Evolutionary conservation across 2,113 vertebrate genomes (phyloP).

Genomic region (Toxotes jaculatrix): DNA sequence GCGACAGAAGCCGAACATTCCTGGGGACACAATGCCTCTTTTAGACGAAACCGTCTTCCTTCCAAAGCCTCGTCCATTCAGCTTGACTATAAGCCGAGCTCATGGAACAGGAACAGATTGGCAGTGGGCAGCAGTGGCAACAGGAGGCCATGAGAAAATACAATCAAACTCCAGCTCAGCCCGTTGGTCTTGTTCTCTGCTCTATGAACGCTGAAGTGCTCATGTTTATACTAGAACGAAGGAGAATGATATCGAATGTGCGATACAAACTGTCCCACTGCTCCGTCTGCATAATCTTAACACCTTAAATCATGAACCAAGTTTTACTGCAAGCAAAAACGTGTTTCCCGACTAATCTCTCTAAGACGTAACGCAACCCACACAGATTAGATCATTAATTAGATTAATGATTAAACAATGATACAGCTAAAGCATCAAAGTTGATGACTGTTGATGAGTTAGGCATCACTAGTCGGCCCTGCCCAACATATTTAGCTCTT

Average conservation of each 20-base stretch:
- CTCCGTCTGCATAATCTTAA: background rate
- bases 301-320: background rate
- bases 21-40: constrained; percentile 52
- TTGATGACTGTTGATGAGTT: background rate
- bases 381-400: background rate
- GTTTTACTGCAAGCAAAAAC: background rate
- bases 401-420: background rate
- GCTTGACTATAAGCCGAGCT: constrained; percentile 9
- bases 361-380: background rate
- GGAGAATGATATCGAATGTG: background rate
- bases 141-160: constrained; percentile 31
- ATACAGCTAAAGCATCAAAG: background rate
- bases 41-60: constrained; percentile 6
- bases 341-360: background rate
- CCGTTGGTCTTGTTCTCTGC: background rate
- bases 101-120: constrained; percentile 30
- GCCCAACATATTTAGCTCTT: background rate
- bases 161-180: constrained; percentile 10
- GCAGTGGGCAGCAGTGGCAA: constrained; percentile 43
- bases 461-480: background rate
- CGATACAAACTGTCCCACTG: background rate
- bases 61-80: constrained; percentile 41
- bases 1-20: constrained; percentile 44
- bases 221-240: constrained; percentile 12
- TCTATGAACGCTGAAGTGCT: background rate